These are phyloP conservation scores for Cotesia typhae DNA, from an alignment of 1,140 invertebrate genomes.

Conservation along the genomic window DNA sequence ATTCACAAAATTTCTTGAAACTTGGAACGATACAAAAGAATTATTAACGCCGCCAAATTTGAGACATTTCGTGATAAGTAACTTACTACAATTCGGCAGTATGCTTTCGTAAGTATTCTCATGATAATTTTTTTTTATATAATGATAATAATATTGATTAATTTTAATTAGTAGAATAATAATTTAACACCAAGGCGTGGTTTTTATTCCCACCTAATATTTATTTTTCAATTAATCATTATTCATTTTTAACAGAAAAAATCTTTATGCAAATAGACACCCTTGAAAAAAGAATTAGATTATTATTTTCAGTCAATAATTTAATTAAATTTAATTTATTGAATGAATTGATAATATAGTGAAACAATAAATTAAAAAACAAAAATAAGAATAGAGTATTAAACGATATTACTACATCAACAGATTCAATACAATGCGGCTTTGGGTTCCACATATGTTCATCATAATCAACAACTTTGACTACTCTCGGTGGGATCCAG, in stretches of 20 bases:
- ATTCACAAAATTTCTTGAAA: conserved; percentile 46
- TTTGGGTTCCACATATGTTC: conserved; percentile 64
- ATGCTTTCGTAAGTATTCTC: conserved; percentile 56
- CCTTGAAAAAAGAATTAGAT: no score
- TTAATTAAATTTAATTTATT: no score
- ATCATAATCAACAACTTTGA: conserved; percentile 61
- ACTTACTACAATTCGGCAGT: conserved; percentile 59
- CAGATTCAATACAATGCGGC: conserved; percentile 61
- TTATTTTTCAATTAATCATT: no score
- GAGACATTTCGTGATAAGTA: conserved; percentile 46
- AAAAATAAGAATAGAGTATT: neutral
- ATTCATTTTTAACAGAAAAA: no score
- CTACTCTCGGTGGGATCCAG: conserved; percentile 40
- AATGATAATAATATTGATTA: neutral
- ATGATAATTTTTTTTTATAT: no score
- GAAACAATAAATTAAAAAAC: neutral
- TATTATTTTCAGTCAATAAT: no score
- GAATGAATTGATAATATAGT: neutral
- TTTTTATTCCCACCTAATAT: no score
- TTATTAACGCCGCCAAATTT: conserved; percentile 51
- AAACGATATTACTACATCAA: conserved; percentile 14
- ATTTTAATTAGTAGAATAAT: neutral
- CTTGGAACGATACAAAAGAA: conserved; percentile 49
- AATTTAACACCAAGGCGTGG: no score
- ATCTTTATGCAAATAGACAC: no score